A percentile compares a stretch with the other conserved stretches of the same genome.
phyloP scores from a whole-genome alignment of 2,888 invertebrate genomes.

The Troides oblongomaculatus region DNA sequence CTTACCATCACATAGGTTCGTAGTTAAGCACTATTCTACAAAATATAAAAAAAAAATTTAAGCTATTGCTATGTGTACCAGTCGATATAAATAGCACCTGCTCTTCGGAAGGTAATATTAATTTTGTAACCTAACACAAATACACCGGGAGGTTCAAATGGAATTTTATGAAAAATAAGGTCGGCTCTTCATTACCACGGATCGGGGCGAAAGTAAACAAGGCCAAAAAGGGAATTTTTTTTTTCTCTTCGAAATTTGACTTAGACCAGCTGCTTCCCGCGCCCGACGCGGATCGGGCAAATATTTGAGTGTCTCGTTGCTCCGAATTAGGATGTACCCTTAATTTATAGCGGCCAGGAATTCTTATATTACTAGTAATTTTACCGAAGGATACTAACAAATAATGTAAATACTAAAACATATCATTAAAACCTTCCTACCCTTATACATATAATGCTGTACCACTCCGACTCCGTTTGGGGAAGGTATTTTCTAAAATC shows the following conservation, averaged over 20 bases:
- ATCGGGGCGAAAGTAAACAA: conserved; percentile 54
- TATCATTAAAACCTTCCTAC: background rate
- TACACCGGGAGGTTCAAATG: conserved; percentile 4
- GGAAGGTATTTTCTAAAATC: too few relatives aligned
- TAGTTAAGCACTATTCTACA: too few relatives aligned
- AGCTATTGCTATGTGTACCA: too few relatives aligned
- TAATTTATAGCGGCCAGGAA: conserved; percentile 43
- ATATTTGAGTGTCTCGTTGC: conserved; percentile 54
- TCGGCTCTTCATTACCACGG: conserved; percentile 50
- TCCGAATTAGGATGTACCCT: conserved; percentile 38
- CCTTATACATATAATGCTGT: too few relatives aligned
- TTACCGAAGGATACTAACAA: background rate
- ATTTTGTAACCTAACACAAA: background rate
- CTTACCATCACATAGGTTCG: too few relatives aligned
- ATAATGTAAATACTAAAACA: background rate
- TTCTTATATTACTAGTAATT: conserved; percentile 8
- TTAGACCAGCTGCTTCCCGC: conserved; percentile 63
- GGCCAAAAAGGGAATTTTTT: conserved; percentile 53
- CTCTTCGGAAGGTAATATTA: conserved; percentile 1
- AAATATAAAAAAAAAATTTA: too few relatives aligned
- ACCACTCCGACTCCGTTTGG: too few relatives aligned
- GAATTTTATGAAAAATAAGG: conserved; percentile 39
- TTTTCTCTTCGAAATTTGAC: conserved; percentile 68
- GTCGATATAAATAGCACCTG: background rate
- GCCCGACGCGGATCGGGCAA: conserved; percentile 57